These are phyloP conservation scores for Gambelia wislizenii DNA, from an alignment of 2,797 vertebrate species.

Conservation along the genomic window DNA sequence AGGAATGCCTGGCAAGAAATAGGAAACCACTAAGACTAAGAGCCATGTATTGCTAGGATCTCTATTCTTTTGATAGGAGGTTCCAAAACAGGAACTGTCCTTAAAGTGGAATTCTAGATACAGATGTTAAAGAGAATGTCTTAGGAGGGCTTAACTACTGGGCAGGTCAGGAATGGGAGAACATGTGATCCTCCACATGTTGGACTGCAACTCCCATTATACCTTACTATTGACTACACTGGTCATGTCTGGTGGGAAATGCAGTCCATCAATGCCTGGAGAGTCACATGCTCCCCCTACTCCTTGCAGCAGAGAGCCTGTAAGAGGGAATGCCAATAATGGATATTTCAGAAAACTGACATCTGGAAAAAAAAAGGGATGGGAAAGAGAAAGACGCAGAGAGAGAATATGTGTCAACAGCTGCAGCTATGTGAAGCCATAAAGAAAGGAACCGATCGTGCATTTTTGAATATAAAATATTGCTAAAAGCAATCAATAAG, in stretches of 20 bases:
- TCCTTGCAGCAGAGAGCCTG: not conserved
- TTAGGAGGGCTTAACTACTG: not conserved
- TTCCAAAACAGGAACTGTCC: not conserved
- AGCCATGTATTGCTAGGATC: not conserved
- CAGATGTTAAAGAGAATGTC: not conserved
- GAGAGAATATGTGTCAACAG: not conserved
- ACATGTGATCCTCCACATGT: not conserved
- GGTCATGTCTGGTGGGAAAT: not conserved
- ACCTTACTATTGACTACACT: not conserved
- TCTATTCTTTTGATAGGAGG: too few species aligned
- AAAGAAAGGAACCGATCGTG: constrained; percentile 14
- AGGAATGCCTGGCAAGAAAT: not conserved
- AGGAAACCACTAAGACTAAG: not conserved
- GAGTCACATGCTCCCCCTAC: not conserved
- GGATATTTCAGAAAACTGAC: not conserved
- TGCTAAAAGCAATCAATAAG: not conserved
- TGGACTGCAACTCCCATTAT: not conserved
- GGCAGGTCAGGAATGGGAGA: not conserved
- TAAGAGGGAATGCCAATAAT: not conserved
- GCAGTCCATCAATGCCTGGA: not conserved
- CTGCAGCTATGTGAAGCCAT: not conserved
- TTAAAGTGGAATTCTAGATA: not conserved
- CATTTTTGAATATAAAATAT: constrained; percentile 22
- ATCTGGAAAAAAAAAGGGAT: not conserved
- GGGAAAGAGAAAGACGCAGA: not conserved